Evolutionary conservation across 1,140 invertebrate species (phyloP).

Genomic region (Bombus difficillimus): DNA sequence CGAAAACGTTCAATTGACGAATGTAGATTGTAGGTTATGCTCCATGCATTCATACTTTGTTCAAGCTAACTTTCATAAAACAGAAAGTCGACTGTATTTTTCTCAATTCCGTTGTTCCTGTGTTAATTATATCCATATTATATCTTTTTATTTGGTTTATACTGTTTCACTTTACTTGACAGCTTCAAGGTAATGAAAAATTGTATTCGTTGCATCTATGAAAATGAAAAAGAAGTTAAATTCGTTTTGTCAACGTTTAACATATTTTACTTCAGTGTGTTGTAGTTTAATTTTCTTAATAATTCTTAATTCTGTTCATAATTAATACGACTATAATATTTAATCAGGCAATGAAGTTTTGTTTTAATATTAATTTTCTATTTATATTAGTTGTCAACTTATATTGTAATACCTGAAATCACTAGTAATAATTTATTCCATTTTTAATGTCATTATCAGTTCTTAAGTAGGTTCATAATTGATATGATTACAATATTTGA

Average conservation of each 20-base stretch:
- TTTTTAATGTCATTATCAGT: neutral
- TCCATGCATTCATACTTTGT: neutral
- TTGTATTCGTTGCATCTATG: too few species aligned
- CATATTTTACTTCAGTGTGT: neutral
- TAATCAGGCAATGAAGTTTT: neutral
- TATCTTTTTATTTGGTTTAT: neutral
- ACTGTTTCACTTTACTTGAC: neutral
- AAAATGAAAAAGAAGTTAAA: neutral
- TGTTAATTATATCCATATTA: neutral
- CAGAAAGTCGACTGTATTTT: neutral
- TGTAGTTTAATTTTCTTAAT: too few species aligned
- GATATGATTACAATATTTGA: neutral
- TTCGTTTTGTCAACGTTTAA: neutral
- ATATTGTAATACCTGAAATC: neutral
- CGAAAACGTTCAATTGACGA: neutral
- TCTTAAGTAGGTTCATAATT: neutral
- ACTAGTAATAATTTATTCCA: neutral
- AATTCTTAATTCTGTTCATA: neutral
- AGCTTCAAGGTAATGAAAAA: neutral
- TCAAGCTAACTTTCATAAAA: neutral
- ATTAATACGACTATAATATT: neutral
- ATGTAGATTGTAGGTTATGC: conserved; percentile 1
- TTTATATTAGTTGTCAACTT: neutral
- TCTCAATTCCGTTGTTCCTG: neutral
- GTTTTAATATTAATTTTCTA: neutral